These are phyloP conservation scores for Heliconius erato DNA, from an alignment of 2,888 invertebrate species.

Conservation along the genomic window DNA sequence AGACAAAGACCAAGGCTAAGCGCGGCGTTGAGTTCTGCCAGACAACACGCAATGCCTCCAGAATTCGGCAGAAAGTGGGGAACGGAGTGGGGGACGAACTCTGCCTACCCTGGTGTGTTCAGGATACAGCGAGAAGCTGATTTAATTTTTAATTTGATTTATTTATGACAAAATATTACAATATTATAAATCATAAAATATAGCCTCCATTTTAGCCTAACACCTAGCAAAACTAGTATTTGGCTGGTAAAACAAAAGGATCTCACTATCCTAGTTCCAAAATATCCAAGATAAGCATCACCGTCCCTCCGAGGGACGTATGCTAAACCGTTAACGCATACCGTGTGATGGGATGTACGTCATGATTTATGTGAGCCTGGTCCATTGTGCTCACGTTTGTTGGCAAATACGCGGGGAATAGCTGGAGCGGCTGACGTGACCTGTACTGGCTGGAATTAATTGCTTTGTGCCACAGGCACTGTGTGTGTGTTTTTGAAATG, in stretches of 20 bases:
- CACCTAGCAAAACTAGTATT: too few relatives aligned
- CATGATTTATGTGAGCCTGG: conserved; percentile 34
- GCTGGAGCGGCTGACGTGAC: conserved; percentile 15
- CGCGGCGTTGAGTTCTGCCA: too few relatives aligned
- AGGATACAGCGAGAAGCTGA: too few relatives aligned
- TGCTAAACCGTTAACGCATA: conserved; percentile 25
- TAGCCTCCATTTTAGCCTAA: too few relatives aligned
- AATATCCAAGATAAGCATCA: conserved; percentile 9
- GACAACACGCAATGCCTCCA: too few relatives aligned
- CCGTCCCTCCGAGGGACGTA: conserved; percentile 11
- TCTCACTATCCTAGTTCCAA: background rate
- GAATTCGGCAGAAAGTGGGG: too few relatives aligned
- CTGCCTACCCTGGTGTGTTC: too few relatives aligned
- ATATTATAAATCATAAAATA: too few relatives aligned
- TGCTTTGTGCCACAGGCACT: background rate
- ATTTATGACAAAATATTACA: too few relatives aligned
- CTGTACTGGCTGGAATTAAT: conserved; percentile 19
- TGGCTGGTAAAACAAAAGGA: background rate
- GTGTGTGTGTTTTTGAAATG: background rate
- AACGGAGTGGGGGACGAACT: too few relatives aligned
- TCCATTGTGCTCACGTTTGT: conserved; percentile 26
- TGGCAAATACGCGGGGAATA: conserved; percentile 31
- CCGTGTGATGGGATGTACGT: conserved; percentile 31
- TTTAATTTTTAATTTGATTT: too few relatives aligned
- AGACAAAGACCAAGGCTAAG: too few relatives aligned